These are phyloP conservation scores for Pogona vitticeps DNA, from an alignment of 2,113 vertebrate genomes.

Conservation along the genomic window DNA sequence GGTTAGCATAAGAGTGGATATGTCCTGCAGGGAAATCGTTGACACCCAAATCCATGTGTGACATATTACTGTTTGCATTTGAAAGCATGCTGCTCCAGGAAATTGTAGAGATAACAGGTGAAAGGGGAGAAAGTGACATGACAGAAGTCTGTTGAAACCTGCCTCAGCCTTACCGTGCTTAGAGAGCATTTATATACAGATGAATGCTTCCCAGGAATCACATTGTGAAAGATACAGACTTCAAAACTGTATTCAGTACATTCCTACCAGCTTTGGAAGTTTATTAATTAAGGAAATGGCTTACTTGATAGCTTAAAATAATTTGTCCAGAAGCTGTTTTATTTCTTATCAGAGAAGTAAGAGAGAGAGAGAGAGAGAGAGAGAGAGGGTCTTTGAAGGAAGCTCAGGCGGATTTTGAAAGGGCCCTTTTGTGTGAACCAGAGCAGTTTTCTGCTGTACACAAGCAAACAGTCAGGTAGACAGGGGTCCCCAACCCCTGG, in stretches of 20 bases:
- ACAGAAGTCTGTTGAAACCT: slow-evolving; percentile 67
- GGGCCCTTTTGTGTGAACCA: too few relatives aligned
- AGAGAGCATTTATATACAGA: slow-evolving; percentile 59
- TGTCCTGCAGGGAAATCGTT: slow-evolving; percentile 66
- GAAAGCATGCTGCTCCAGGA: slow-evolving; percentile 55
- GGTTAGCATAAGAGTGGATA: slow-evolving; percentile 63
- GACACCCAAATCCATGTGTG: slow-evolving; percentile 69
- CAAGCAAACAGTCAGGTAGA: too few relatives aligned
- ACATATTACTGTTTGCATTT: slow-evolving; percentile 68
- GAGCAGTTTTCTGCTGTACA: too few relatives aligned
- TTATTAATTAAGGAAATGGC: slow-evolving; percentile 59
- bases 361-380: too few relatives aligned
- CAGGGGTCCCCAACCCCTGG: too few relatives aligned
- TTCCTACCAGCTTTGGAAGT: slow-evolving; percentile 59
- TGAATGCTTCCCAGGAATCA: slow-evolving; percentile 47
- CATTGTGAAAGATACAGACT: slow-evolving; percentile 58
- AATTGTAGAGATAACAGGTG: slow-evolving; percentile 64
- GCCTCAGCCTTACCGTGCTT: slow-evolving; percentile 51
- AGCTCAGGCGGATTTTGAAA: too few relatives aligned
- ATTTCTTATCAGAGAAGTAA: too few relatives aligned
- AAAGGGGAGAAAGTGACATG: slow-evolving; percentile 68
- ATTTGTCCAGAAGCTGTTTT: slow-evolving; percentile 29
- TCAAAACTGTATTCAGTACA: slow-evolving; percentile 60
- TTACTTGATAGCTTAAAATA: slow-evolving; percentile 46
- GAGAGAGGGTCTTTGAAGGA: too few relatives aligned